A percentile compares a stretch with the other conserved stretches of the same genome.
Conservation (phyloP, 2,113 vertebrate genomes). For the Clarias magur region DNA sequence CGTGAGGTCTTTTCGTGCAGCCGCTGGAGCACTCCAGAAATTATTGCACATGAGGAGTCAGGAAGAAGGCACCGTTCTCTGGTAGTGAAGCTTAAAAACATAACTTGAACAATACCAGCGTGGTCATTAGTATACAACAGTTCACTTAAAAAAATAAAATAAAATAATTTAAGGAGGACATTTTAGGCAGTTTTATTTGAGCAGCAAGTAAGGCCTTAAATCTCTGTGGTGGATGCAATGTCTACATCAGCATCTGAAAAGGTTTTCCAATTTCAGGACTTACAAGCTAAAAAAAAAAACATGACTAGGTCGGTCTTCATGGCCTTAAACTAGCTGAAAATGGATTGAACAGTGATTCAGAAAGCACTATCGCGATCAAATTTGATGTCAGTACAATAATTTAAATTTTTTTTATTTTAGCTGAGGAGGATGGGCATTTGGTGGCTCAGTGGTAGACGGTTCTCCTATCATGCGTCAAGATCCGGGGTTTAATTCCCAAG, state of each 20-base stretch:
- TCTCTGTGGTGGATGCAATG: not conserved
- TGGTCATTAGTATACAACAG: no score
- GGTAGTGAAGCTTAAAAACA: not conserved
- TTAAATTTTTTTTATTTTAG: not conserved
- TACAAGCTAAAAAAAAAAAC: no score
- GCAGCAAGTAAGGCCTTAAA: not conserved
- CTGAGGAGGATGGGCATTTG: no score
- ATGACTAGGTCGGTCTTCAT: not conserved
- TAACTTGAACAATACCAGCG: no score
- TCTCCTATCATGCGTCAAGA: no score
- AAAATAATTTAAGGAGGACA: no score
- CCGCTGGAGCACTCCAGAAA: conserved; percentile 73
- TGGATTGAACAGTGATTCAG: not conserved
- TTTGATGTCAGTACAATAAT: not conserved
- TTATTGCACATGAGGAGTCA: conserved; percentile 60
- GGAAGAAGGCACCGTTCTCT: not conserved
- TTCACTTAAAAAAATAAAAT: no score
- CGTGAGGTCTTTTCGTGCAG: conserved; percentile 79
- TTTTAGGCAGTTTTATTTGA: not conserved
- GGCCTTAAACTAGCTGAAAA: not conserved
- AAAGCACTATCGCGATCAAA: not conserved
- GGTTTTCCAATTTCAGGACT: not conserved
- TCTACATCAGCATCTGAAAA: not conserved
- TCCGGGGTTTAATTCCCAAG: no score
- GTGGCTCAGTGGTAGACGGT: no score